A percentile compares a stretch with the other conserved stretches of the same genome.
phyloP scores from a whole-genome alignment of 2,888 invertebrate species.

The Agonopterix subpropinquella region DNA sequence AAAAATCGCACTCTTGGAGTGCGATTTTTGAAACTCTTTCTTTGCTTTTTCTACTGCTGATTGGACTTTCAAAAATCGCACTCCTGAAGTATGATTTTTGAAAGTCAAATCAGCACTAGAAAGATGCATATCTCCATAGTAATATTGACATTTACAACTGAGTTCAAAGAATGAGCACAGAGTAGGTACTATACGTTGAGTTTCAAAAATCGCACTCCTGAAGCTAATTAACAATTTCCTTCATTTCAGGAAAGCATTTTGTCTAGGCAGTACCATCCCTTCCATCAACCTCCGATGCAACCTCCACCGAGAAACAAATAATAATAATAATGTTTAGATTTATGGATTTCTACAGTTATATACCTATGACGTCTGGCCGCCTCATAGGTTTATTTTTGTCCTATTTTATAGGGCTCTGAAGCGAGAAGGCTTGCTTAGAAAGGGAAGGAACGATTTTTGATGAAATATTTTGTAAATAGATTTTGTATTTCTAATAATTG shows the following conservation, averaged over 20 bases:
- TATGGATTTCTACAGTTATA: slow-evolving; percentile 33
- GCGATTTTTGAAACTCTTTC: too few species aligned
- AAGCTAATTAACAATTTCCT: background rate
- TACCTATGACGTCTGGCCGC: slow-evolving; percentile 45
- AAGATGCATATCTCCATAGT: too few species aligned
- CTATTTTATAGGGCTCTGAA: slow-evolving; percentile 24
- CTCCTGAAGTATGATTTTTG: too few species aligned
- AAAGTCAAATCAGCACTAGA: too few species aligned
- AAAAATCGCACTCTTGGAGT: too few species aligned
- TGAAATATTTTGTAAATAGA: slow-evolving; percentile 39
- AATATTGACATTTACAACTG: too few species aligned
- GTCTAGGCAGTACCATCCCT: slow-evolving; percentile 60
- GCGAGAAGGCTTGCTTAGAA: background rate
- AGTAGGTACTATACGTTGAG: too few species aligned
- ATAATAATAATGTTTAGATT: slow-evolving; percentile 14
- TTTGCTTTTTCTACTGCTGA: too few species aligned
- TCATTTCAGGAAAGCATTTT: slow-evolving; percentile 50
- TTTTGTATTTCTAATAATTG: background rate
- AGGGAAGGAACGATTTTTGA: slow-evolving; percentile 29
- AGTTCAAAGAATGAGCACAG: too few species aligned
- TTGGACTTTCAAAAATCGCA: too few species aligned
- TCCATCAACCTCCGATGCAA: slow-evolving; percentile 64
- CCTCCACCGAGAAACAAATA: slow-evolving; percentile 52
- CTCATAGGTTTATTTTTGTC: slow-evolving; percentile 31
- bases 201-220: too few species aligned